Evolutionary conservation across 2,113 vertebrate species (phyloP).

Genomic region (Actenoides hombroni): DNA sequence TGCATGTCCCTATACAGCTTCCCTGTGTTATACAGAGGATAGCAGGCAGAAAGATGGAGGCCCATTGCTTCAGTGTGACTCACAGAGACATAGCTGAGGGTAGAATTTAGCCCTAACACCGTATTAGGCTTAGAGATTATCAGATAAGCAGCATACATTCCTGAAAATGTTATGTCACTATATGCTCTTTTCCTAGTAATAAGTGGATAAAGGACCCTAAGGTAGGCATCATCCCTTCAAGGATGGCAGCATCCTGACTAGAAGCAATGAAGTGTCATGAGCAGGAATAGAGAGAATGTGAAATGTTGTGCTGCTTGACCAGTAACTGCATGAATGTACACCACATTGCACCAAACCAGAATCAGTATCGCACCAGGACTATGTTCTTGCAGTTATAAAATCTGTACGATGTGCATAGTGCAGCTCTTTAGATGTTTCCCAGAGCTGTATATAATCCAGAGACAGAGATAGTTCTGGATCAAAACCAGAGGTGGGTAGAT

Average conservation of each 20-base stretch:
- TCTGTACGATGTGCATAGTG: background rate
- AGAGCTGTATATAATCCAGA: background rate
- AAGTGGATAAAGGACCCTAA: background rate
- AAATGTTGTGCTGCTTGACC: background rate
- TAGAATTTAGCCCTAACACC: background rate
- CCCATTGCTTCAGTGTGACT: background rate
- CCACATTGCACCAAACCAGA: background rate
- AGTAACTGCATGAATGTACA: background rate
- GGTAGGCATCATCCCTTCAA: background rate
- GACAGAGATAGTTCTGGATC: background rate
- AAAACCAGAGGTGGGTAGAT: too few species aligned
- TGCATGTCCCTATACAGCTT: background rate
- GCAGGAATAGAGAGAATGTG: background rate
- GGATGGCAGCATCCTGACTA: background rate
- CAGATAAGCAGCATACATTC: background rate
- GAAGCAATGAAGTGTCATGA: background rate
- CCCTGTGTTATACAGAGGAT: background rate
- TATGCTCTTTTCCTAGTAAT: background rate
- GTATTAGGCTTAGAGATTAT: background rate
- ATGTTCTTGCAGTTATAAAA: background rate
- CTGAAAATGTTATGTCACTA: background rate
- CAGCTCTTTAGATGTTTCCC: background rate
- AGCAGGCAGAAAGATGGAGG: background rate
- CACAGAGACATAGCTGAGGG: background rate
- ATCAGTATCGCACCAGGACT: background rate